Evolutionary conservation across 1,140 invertebrate genomes (phyloP).

Genomic region (Drosophila subpulchrella): DNA sequence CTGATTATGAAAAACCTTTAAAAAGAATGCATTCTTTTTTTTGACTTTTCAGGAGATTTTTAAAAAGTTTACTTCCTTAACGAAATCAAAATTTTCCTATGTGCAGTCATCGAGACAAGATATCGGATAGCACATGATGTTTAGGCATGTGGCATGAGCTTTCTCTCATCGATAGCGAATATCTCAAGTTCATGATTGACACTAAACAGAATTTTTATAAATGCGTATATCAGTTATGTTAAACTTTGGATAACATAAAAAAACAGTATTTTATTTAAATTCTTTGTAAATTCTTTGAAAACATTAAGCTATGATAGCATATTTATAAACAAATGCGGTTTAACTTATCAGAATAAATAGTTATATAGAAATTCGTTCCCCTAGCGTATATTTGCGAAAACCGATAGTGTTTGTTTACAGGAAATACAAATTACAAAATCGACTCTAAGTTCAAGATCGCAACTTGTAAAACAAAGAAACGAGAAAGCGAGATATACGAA

Average conservation of each 20-base stretch:
- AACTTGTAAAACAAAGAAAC: slow-evolving; percentile 7
- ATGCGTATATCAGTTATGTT: neutral
- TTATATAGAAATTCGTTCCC: neutral
- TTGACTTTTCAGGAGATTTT: neutral
- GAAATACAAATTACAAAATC: slow-evolving; percentile 24
- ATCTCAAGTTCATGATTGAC: neutral
- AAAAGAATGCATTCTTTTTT: neutral
- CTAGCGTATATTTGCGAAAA: slow-evolving; percentile 1
- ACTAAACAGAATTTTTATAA: neutral
- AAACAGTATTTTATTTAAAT: too few relatives aligned
- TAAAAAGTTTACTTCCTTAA: too few relatives aligned
- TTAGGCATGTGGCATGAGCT: slow-evolving; percentile 17
- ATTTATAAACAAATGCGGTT: too few relatives aligned
- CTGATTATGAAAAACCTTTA: too few relatives aligned
- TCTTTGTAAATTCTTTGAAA: too few relatives aligned
- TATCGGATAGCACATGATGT: slow-evolving; percentile 1
- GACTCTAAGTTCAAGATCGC: slow-evolving; percentile 17
- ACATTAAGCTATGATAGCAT: too few relatives aligned
- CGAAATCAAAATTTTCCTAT: neutral
- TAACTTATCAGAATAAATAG: neutral
- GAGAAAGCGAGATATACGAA: slow-evolving; percentile 14
- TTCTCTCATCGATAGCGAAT: slow-evolving; percentile 20
- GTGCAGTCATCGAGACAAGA: slow-evolving; percentile 13
- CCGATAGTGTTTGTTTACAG: slow-evolving; percentile 37
- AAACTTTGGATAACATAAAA: too few relatives aligned